These are phyloP conservation scores for Brachystomella parvula DNA, from an alignment of 1,140 invertebrate genomes.

Conservation along the genomic window DNA sequence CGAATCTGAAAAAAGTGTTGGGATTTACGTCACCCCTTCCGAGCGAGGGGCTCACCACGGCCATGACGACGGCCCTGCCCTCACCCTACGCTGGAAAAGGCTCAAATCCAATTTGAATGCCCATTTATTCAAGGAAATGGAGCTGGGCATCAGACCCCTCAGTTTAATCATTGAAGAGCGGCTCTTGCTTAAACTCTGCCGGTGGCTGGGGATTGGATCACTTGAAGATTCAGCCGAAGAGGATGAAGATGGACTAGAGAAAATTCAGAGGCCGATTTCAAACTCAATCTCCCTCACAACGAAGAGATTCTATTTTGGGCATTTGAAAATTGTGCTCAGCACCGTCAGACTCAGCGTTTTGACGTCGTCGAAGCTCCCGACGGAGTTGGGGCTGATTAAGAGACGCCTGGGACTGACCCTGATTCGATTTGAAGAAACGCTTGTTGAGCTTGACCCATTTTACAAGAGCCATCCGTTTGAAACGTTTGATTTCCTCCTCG, in stretches of 20 bases:
- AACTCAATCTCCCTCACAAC: slow-evolving; percentile 70
- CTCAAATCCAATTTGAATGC: slow-evolving; percentile 37
- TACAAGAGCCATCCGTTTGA: slow-evolving; percentile 78
- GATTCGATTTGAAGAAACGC: slow-evolving; percentile 93
- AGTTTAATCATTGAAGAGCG: slow-evolving; percentile 78
- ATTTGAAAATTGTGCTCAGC: slow-evolving; percentile 68
- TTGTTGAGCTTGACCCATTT: slow-evolving; percentile 82
- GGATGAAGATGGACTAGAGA: slow-evolving; percentile 39
- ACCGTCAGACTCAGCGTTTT: slow-evolving; percentile 72
- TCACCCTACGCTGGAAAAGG: slow-evolving; percentile 28
- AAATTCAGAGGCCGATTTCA: slow-evolving; percentile 61
- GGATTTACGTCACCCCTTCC: slow-evolving; percentile 57
- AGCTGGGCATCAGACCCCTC: slow-evolving; percentile 56
- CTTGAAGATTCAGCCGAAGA: slow-evolving; percentile 11
- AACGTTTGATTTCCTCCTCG: slow-evolving; percentile 67
- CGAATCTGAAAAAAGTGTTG: slow-evolving; percentile 70
- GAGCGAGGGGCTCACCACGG: slow-evolving; percentile 12
- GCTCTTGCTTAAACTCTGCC: slow-evolving; percentile 71
- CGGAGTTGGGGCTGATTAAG: slow-evolving; percentile 70
- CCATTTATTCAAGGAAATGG: slow-evolving; percentile 39
- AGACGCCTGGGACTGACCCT: slow-evolving; percentile 75
- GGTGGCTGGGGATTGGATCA: slow-evolving; percentile 50
- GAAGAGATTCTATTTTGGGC: slow-evolving; percentile 82
- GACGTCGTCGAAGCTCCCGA: slow-evolving; percentile 69
- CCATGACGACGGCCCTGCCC: slow-evolving; percentile 1